A percentile compares a stretch with the other conserved stretches of the same genome.
Conservation (phyloP, 2,113 vertebrate genomes). For the Origma solitaria region DNA sequence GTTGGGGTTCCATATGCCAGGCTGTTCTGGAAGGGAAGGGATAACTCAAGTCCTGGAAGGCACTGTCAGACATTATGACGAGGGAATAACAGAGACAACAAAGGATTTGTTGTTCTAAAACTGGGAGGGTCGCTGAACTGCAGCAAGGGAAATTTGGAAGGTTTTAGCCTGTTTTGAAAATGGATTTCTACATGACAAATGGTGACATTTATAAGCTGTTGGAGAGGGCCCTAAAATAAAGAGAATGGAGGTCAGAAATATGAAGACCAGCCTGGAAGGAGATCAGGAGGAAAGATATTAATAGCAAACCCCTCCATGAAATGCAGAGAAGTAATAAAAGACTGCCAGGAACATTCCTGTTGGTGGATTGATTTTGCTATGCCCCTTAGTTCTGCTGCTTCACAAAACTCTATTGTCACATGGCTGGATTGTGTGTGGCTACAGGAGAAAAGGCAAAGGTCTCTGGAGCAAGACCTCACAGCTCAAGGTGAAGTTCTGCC, state of each 20-base stretch:
- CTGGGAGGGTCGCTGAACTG: not conserved
- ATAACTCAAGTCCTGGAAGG: not conserved
- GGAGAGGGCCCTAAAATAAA: constrained; percentile 15
- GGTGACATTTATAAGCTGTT: constrained; percentile 10
- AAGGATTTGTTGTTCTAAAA: not conserved
- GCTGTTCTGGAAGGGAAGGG: not conserved
- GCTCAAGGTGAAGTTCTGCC: not conserved
- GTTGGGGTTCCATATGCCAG: not conserved
- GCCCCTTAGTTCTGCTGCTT: not conserved
- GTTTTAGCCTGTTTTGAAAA: not conserved
- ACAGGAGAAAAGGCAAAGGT: not conserved
- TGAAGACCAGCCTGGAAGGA: not conserved
- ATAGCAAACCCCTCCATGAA: constrained; percentile 11
- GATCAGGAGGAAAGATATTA: not conserved
- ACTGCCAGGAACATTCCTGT: not conserved
- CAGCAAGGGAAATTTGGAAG: not conserved
- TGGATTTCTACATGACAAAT: not conserved
- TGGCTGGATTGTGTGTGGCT: not conserved
- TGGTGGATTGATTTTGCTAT: not conserved
- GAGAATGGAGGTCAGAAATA: not conserved
- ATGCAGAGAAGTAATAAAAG: not conserved
- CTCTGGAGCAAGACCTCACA: not conserved
- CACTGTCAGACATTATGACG: not conserved
- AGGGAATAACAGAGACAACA: not conserved
- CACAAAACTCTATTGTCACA: not conserved